Conservation (phyloP, 2,797 vertebrate species). For the Channallabes apus region DNA sequence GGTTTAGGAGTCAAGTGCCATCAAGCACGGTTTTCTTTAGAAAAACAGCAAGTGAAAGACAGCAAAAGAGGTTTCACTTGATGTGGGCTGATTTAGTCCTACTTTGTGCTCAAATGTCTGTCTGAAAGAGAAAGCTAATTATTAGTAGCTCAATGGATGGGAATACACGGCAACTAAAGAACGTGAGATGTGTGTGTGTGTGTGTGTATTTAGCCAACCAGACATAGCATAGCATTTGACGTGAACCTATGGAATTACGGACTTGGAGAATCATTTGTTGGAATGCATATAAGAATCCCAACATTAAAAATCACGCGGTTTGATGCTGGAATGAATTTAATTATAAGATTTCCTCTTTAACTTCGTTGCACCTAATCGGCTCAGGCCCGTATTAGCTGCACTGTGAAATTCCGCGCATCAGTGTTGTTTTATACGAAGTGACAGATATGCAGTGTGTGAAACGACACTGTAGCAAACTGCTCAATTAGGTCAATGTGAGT, state of each 20-base stretch:
- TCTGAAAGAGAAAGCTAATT: slow-evolving; percentile 4
- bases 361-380: background rate
- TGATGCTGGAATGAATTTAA: background rate
- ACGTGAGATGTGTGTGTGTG: no score
- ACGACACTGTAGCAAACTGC: slow-evolving; percentile 45
- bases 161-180: background rate
- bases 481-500: slow-evolving; percentile 53
- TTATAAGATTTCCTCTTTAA: background rate
- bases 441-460: slow-evolving; percentile 21
- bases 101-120: slow-evolving; percentile 39
- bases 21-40: slow-evolving; percentile 70
- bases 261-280: background rate
- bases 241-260: background rate
- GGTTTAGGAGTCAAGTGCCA: slow-evolving; percentile 75
- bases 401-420: background rate
- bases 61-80: slow-evolving; percentile 69
- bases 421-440: slow-evolving; percentile 8
- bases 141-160: background rate
- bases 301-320: background rate
- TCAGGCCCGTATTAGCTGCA: background rate
- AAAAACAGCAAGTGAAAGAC: slow-evolving; percentile 68
- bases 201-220: no score
- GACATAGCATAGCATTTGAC: background rate
- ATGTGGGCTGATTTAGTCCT: background rate
- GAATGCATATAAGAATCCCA: no score